Evolutionary conservation across 1,140 invertebrate species (phyloP).

Genomic region (Ectropis grisescens): DNA sequence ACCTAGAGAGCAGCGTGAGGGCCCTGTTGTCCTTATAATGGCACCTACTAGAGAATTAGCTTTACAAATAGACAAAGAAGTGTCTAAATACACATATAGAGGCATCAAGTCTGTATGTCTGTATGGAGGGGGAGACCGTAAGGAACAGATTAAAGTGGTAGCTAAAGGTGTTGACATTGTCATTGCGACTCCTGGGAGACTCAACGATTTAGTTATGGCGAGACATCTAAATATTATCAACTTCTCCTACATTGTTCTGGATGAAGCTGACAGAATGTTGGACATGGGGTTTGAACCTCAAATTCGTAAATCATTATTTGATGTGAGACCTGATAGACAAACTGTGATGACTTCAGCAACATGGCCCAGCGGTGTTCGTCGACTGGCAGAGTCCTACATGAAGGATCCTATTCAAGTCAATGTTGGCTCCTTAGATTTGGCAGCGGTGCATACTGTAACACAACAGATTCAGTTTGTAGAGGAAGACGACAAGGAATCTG

Average conservation of each 20-base stretch:
- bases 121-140: slow-evolving; percentile 87
- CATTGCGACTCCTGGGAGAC: slow-evolving; percentile 90
- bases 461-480: slow-evolving; percentile 82
- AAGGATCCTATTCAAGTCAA: slow-evolving; percentile 89
- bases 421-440: slow-evolving; percentile 88
- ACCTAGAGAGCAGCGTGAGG: slow-evolving; percentile 76
- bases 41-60: slow-evolving; percentile 94
- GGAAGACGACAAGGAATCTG: slow-evolving; percentile 74
- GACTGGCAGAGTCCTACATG: slow-evolving; percentile 88
- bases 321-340: slow-evolving; percentile 84
- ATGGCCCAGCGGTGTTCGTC: slow-evolving; percentile 87
- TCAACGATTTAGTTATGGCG: slow-evolving; percentile 83
- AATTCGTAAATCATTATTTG: slow-evolving; percentile 84
- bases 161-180: slow-evolving; percentile 86
- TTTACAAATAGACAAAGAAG: slow-evolving; percentile 91
- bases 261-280: slow-evolving; percentile 91
- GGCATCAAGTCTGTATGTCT: slow-evolving; percentile 88
- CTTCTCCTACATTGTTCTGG: slow-evolving; percentile 92
- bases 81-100: slow-evolving; percentile 87
- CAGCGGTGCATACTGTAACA: slow-evolving; percentile 85
- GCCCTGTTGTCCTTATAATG: slow-evolving; percentile 88
- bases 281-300: slow-evolving; percentile 92
- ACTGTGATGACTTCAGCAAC: slow-evolving; percentile 92
- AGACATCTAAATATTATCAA: slow-evolving; percentile 77
- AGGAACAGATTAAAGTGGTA: slow-evolving; percentile 80